A percentile compares a stretch with the other conserved stretches of the same genome.
phyloP scores from a whole-genome alignment of 1,140 invertebrate species.

The Euwallacea fornicatus region DNA sequence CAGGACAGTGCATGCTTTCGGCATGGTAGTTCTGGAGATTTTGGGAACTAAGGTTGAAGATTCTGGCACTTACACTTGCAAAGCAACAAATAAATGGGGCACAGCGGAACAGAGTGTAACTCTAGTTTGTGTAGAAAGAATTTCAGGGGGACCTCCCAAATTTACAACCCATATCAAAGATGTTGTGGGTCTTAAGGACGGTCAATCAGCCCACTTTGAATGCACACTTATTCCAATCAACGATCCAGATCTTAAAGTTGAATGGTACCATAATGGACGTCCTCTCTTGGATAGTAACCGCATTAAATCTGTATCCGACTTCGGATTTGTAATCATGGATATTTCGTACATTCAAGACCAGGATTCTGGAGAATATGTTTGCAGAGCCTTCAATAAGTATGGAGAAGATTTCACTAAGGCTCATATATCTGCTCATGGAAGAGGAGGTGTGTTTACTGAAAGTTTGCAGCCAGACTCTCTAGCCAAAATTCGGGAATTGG shows the following conservation, averaged over 20 bases:
- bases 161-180: slow-evolving; percentile 88
- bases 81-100: slow-evolving; percentile 87
- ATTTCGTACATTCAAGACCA: slow-evolving; percentile 92
- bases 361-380: slow-evolving; percentile 91
- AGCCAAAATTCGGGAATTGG: slow-evolving; percentile 86
- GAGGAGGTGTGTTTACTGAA: slow-evolving; percentile 88
- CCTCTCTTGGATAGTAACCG: slow-evolving; percentile 85
- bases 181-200: slow-evolving; percentile 84
- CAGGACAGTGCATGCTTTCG: slow-evolving; percentile 90
- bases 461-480: slow-evolving; percentile 93
- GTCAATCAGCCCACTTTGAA: slow-evolving; percentile 90
- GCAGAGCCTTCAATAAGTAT: slow-evolving; percentile 86
- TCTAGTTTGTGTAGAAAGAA: slow-evolving; percentile 81
- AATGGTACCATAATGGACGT: slow-evolving; percentile 94
- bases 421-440: slow-evolving; percentile 78
- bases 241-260: slow-evolving; percentile 91
- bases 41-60: slow-evolving; percentile 87
- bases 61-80: slow-evolving; percentile 83
- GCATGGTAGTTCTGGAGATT: slow-evolving; percentile 93
- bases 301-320: slow-evolving; percentile 93
- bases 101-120: slow-evolving; percentile 82
- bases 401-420: slow-evolving; percentile 87
- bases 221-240: slow-evolving; percentile 89
- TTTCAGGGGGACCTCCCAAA: slow-evolving; percentile 80
- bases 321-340: slow-evolving; percentile 94